Conservation (phyloP, 92 coral and sea anemone species). For the Palythoa grandiflora region DNA sequence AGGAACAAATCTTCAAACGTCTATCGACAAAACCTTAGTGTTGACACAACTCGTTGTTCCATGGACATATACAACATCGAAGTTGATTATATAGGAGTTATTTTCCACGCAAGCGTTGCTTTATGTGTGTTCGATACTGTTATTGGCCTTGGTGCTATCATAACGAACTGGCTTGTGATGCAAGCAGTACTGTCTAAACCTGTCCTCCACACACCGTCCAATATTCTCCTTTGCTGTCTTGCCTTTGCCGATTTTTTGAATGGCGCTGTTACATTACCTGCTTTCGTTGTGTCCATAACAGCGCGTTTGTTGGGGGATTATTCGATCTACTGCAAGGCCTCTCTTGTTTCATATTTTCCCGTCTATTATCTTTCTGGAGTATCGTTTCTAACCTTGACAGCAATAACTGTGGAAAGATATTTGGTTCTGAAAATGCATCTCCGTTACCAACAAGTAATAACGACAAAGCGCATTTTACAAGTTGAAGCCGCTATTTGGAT, state of each 20-base stretch:
- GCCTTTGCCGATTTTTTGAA: slow-evolving; percentile 60
- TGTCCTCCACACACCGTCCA: slow-evolving; percentile 57
- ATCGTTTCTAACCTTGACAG: slow-evolving; percentile 57
- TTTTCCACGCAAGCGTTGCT: slow-evolving; percentile 24
- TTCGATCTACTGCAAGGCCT: slow-evolving; percentile 49
- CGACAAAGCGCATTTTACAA: slow-evolving; percentile 34
- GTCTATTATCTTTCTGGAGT: slow-evolving; percentile 41
- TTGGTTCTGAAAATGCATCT: slow-evolving; percentile 54
- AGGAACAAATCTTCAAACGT: not conserved
- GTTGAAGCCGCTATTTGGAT: slow-evolving; percentile 38
- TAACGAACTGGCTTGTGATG: slow-evolving; percentile 48
- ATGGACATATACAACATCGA: slow-evolving; percentile 16
- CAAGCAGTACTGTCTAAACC: slow-evolving; percentile 30
- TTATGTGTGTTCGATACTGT: slow-evolving; percentile 17
- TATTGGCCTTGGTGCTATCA: not conserved
- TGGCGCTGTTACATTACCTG: slow-evolving; percentile 54
- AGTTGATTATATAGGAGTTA: not conserved
- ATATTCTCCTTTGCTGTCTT: slow-evolving; percentile 57
- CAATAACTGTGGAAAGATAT: slow-evolving; percentile 59
- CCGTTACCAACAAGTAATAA: slow-evolving; percentile 43
- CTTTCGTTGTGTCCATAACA: slow-evolving; percentile 30
- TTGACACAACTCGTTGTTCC: not conserved
- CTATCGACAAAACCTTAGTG: not conserved
- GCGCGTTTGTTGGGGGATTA: slow-evolving; percentile 23
- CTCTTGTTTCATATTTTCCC: slow-evolving; percentile 25